Percentiles rank a stretch among this genome's conserved stretches.
phyloP scores from a whole-genome alignment of 2,888 invertebrate genomes.

The Peribatodes rhomboidaria region DNA sequence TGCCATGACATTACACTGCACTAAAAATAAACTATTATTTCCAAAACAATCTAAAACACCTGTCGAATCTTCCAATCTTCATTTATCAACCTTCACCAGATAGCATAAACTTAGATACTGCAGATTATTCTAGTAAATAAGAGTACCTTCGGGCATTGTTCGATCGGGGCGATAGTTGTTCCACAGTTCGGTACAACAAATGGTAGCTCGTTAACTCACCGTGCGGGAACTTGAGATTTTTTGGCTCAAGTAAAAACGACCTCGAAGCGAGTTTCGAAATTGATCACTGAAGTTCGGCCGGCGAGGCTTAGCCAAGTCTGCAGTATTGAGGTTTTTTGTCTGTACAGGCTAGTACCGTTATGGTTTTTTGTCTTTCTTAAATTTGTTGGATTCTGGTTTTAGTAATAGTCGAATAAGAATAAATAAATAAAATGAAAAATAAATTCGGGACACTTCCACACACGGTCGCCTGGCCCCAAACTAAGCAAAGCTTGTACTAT shows the following conservation, averaged over 20 bases:
- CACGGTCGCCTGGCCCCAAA: too few relatives aligned
- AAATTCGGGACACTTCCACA: too few relatives aligned
- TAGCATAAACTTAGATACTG: conserved; percentile 21
- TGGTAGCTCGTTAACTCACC: conserved; percentile 64
- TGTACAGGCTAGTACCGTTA: background rate
- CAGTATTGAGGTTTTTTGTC: background rate
- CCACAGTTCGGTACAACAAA: conserved; percentile 52
- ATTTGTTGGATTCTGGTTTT: background rate
- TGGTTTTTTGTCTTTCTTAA: background rate
- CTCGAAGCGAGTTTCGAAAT: conserved; percentile 27
- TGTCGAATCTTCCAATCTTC: too few relatives aligned
- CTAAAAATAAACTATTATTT: too few relatives aligned
- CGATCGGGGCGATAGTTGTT: conserved; percentile 45
- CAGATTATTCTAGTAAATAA: background rate
- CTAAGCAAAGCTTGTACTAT: too few relatives aligned
- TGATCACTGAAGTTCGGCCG: conserved; percentile 48
- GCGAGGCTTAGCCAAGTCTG: background rate
- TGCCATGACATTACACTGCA: too few relatives aligned
- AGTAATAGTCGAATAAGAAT: too few relatives aligned
- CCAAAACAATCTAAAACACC: too few relatives aligned
- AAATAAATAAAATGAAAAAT: too few relatives aligned
- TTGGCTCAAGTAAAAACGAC: conserved; percentile 30
- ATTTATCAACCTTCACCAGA: too few relatives aligned
- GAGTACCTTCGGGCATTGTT: conserved; percentile 35
- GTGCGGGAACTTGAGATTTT: conserved; percentile 51